phyloP scores from a whole-genome alignment of 2,113 vertebrate species.

The Plectropomus leopardus region DNA sequence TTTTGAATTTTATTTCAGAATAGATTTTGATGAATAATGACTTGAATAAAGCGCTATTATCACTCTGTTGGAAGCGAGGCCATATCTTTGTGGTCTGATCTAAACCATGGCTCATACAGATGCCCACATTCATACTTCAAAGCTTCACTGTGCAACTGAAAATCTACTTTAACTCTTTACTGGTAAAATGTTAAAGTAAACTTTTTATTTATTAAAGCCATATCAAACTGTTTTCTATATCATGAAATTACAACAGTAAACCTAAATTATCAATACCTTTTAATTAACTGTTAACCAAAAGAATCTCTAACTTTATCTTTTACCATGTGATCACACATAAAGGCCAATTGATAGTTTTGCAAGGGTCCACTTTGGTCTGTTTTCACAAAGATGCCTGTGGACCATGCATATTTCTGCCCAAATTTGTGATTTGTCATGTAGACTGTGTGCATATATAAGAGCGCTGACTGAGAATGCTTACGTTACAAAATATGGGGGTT shows the following conservation, averaged over 20 bases:
- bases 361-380: no score
- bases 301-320: not conserved
- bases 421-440: no score
- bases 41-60: not conserved
- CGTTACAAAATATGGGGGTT: no score
- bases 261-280: no score
- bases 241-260: no score
- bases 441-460: no score
- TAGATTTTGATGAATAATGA: not conserved
- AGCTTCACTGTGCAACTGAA: not conserved
- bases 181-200: not conserved
- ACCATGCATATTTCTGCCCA: no score
- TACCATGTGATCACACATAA: no score
- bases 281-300: not conserved
- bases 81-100: not conserved
- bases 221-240: not conserved
- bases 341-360: no score
- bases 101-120: not conserved
- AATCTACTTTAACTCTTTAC: not conserved
- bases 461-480: no score
- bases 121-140: not conserved
- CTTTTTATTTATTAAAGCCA: not conserved
- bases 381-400: no score
- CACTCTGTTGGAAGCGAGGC: not conserved
- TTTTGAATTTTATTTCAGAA: conserved; percentile 2